Base-by-base conservation (phyloP, 2,113 vertebrate species). In the Hemichromis elongatus region DNA sequence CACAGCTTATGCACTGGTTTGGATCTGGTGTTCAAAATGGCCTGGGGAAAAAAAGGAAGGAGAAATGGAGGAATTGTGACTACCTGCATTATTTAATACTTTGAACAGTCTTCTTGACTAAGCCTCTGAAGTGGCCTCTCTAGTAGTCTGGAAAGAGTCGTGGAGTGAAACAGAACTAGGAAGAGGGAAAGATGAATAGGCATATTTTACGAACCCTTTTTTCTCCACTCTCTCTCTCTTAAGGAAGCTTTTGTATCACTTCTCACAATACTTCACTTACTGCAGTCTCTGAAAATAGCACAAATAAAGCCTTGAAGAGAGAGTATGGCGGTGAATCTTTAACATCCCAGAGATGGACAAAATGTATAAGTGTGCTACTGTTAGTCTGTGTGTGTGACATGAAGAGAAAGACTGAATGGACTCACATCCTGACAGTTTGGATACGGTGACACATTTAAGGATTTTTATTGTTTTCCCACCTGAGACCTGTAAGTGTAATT, bases 241-340 rank as follows among this genome's bases (percentile, higher is more conserved):
- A 81, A 66, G 57, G 42, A 85, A 77, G 77, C 80, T 86, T 92
- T 92, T 92, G 92, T 93, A 88, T 86, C 70, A 92, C 79, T 80
- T 86, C 87, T 80, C 68, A 87, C 79, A 89, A 89, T 79, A 63
- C 90, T 88, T 88, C 85, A 82, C 88, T 88, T 88, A 89, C 78
- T 84, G 87, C 75, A 47, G 24, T 70, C 42, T 88, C 87, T 88
- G 90, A 87, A 87, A 93, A 91, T 88, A 89, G 87, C 61, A 83
- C 59, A 86, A 82, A 92, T 84, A 86, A 86, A 89, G 85, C 54
- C 75, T 83, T 28, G 77, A 52, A 73, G 45, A 56, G 26, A 63
- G 61, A 61, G 88, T 33, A 12, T 66, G 80, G 56, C 40, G 63
- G 73, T 57, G 81, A 75, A 82, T 79, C 79, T 53, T 81, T 56